phyloP scores from a whole-genome alignment of 1,140 invertebrate species.

The Trypoxylus dichotomus region DNA sequence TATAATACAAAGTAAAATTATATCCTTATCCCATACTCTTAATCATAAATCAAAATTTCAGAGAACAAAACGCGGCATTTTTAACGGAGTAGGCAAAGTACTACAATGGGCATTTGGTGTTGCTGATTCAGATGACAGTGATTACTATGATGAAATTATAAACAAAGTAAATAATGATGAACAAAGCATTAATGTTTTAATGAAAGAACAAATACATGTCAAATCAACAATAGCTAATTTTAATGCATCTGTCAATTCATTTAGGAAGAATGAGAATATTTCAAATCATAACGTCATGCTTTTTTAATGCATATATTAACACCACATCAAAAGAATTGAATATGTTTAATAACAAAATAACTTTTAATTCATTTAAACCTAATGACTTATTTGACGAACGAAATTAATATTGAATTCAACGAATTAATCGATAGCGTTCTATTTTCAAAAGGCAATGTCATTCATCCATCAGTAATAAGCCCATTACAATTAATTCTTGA shows the following conservation, averaged over 20 bases:
- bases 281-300: background rate
- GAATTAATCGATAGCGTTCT: no score
- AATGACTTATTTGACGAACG: no score
- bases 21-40: background rate
- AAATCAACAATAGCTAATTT: background rate
- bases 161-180: slow-evolving; percentile 25
- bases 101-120: slow-evolving; percentile 46
- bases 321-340: no score
- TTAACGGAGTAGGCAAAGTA: slow-evolving; percentile 39
- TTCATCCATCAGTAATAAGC: no score
- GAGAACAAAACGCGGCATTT: slow-evolving; percentile 37
- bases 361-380: no score
- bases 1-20: background rate
- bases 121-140: slow-evolving; percentile 39
- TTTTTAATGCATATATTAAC: no score
- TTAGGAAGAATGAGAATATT: background rate
- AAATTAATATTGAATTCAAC: no score
- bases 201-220: background rate
- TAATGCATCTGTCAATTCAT: background rate
- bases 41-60: background rate
- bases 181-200: background rate
- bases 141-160: slow-evolving; percentile 38
- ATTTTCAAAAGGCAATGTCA: no score
- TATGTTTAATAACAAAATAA: no score
- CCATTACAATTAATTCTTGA: no score